phyloP scores from a whole-genome alignment of 2,113 vertebrate species.

The Lophius piscatorius region DNA sequence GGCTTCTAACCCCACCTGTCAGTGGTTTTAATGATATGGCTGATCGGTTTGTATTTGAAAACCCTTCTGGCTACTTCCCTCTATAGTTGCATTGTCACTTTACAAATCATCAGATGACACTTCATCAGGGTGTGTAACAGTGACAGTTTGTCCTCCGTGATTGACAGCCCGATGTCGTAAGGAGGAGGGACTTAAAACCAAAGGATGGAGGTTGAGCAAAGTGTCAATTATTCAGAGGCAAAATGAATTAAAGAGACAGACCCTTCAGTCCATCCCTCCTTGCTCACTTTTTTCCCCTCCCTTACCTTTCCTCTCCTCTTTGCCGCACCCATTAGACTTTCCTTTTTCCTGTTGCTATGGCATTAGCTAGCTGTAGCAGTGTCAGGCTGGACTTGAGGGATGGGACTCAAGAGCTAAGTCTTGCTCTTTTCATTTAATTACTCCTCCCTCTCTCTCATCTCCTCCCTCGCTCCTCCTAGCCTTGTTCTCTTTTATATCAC shows the following conservation, averaged over 20 bases:
- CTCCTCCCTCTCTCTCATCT: slow-evolving; percentile 38
- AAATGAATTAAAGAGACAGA: slow-evolving; percentile 72
- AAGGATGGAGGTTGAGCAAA: slow-evolving; percentile 45
- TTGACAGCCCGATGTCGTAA: no score
- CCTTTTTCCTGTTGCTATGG: slow-evolving; percentile 76
- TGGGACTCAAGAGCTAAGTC: slow-evolving; percentile 73
- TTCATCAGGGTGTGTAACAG: background rate
- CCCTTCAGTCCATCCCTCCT: slow-evolving; percentile 6
- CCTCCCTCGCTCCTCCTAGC: slow-evolving; percentile 28
- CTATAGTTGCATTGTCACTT: background rate
- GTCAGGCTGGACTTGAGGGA: slow-evolving; percentile 70
- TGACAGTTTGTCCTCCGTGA: background rate
- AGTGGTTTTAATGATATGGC: no score
- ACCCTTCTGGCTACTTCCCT: background rate
- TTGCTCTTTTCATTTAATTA: slow-evolving; percentile 77
- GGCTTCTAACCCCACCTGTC: no score
- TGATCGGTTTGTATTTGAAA: no score
- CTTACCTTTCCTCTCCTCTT: slow-evolving; percentile 47
- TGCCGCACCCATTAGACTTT: slow-evolving; percentile 70
- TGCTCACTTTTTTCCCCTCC: slow-evolving; percentile 25
- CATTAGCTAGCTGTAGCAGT: slow-evolving; percentile 72
- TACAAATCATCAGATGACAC: background rate
- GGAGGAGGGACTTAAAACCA: background rate
- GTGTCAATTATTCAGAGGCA: slow-evolving; percentile 70
- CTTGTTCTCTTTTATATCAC: slow-evolving; percentile 26